Base-by-base conservation (phyloP, 2,797 vertebrate species). In the Danio tinwini region DNA sequence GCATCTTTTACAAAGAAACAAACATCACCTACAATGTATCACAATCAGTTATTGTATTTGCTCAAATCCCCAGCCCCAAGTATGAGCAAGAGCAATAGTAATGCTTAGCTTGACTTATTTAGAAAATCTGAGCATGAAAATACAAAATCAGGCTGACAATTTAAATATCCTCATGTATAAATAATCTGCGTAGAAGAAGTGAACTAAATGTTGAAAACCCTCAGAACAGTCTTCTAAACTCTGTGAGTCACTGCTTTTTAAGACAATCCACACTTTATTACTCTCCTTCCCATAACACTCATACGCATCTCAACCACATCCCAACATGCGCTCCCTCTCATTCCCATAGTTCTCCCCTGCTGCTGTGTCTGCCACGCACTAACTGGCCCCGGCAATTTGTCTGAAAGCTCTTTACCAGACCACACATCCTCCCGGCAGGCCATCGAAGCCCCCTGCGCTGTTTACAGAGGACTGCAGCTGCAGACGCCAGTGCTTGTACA, bases 321-420 rank as follows among this genome's bases (percentile, higher is more conserved):
- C 82, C 64, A 70, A 44, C 65, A 53, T 75, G 21, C 45, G 45
- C 40, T 78, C 12, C 12, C 65, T 84, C 81, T 78, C 68, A 73
- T 83, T 88, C 88, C 78, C 78, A 85, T 88, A 85, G 87, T 86
- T 82, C 71, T 85, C 85, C 77, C 87, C 89, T 75, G 73, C 87
- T 64, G 85, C 88, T 88, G 90, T 21, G 89, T 82, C 84, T 84
- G 13, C 86, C 79, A 63, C 21, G 50, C 10, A 29, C 62, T 82
- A 81, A 76, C 81, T 80, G 74, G 86, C 87, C 87, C 84, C 85
- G 76, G 88, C 88, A 90, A 92, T 93, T 93, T 93, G 91, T 93
- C 91, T 89, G 89, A 88, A 75, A 91, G 87, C 88, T 85, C 86
- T 90, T 88, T 90, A 89, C 82, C 85, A 84, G 88, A 86, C 86